A percentile compares a stretch with the other conserved stretches of the same genome.
Evolutionary conservation across 2,113 vertebrate species (phyloP).

Genomic region (Atrichornis clamosus): DNA sequence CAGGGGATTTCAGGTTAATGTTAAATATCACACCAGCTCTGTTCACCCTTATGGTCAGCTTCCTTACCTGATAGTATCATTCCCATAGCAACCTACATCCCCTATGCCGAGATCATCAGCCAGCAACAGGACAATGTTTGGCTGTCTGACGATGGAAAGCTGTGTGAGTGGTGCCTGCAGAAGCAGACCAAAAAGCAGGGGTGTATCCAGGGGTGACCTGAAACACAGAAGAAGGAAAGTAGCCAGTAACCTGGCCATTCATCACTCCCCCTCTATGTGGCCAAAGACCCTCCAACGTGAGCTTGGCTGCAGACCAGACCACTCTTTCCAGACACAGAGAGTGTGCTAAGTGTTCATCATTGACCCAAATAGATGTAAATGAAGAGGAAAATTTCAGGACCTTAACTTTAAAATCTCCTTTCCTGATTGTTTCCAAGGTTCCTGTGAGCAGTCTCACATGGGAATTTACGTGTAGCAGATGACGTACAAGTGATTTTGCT

Average conservation of each 20-base stretch:
- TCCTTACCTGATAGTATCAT: conserved; percentile 82
- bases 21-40: background rate
- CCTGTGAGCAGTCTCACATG: background rate
- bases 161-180: background rate
- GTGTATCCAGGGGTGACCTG: background rate
- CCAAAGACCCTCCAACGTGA: rapidly evolving
- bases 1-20: background rate
- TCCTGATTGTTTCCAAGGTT: background rate
- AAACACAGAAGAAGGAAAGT: conserved; percentile 9
- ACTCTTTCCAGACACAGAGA: background rate
- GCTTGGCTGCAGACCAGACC: background rate
- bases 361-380: background rate
- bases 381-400: background rate
- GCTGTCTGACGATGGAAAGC: conserved; percentile 16
- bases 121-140: conserved; percentile 87
- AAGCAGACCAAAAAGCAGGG: background rate
- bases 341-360: background rate
- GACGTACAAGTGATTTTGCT: background rate
- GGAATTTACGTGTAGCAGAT: background rate
- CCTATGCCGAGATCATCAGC: conserved; percentile 93
- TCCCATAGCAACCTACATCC: conserved; percentile 90
- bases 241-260: background rate
- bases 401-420: background rate
- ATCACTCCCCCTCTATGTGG: rapidly evolving
- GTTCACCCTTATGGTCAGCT: background rate